phyloP scores from a whole-genome alignment of 2,113 vertebrate genomes.

The Isurus oxyrinchus region DNA sequence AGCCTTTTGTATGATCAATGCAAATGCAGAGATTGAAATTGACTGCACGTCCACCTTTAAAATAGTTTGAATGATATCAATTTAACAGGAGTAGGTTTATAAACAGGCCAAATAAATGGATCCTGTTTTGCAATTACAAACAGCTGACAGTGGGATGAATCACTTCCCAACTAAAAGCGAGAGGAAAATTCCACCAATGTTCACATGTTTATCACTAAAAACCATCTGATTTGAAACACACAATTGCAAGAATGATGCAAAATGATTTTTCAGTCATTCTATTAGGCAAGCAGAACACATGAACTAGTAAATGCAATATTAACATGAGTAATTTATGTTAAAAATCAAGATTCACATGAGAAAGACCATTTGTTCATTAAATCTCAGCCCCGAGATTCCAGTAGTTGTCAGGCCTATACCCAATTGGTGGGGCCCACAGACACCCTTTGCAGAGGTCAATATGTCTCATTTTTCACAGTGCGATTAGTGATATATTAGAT shows the following conservation, averaged over 20 bases:
- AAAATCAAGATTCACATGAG: neutral
- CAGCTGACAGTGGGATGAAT: neutral
- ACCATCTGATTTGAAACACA: neutral
- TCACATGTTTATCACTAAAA: neutral
- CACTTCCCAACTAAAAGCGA: neutral
- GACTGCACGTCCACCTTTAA: neutral
- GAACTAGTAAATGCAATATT: neutral
- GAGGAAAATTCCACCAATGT: neutral
- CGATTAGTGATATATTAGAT: too few relatives aligned
- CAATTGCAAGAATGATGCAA: neutral
- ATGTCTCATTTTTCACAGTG: too few relatives aligned
- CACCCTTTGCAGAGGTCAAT: too few relatives aligned
- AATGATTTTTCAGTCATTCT: neutral
- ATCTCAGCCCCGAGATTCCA: neutral
- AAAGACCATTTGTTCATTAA: neutral
- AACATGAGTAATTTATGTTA: neutral
- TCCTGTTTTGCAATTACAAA: slow-evolving; percentile 9
- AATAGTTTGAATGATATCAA: neutral
- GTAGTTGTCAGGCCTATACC: neutral
- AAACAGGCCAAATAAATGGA: neutral
- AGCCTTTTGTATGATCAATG: neutral
- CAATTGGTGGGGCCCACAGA: too few relatives aligned
- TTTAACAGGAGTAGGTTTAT: neutral
- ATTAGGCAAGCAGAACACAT: neutral
- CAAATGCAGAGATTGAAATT: neutral